Conservation (phyloP, 2,797 vertebrate species). For the Natrix natrix region DNA sequence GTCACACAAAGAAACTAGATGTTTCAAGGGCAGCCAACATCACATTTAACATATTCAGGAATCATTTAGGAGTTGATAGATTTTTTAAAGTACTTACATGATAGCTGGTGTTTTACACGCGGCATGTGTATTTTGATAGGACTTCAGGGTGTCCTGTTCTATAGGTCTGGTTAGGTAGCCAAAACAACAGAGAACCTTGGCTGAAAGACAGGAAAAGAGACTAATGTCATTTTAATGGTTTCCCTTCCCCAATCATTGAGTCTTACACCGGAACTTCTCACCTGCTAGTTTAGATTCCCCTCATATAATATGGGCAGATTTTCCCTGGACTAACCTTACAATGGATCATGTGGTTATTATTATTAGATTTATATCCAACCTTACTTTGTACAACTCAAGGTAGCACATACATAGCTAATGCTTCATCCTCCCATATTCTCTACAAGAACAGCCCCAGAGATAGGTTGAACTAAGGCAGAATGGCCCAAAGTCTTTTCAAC, state of each 20-base stretch:
- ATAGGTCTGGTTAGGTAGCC: fast-evolving
- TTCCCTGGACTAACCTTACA: neutral
- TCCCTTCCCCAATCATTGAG: neutral
- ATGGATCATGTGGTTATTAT: neutral
- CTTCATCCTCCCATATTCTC: neutral
- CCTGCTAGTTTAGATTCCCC: neutral
- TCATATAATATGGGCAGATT: neutral
- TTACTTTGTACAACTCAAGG: neutral
- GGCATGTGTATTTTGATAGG: neutral
- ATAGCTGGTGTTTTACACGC: neutral
- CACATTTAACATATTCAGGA: neutral
- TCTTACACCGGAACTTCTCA: neutral
- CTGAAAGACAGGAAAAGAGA: neutral
- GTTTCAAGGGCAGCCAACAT: neutral
- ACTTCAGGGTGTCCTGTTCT: neutral
- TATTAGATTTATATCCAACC: neutral
- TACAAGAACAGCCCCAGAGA: neutral
- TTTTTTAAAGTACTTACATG: conserved; percentile 1
- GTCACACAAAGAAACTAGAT: neutral
- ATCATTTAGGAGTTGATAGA: neutral
- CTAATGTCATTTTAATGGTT: neutral
- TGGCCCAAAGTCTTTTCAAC: neutral
- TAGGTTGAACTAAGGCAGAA: neutral
- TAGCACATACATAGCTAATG: neutral
- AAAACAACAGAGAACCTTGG: neutral